These are phyloP conservation scores for Dysmachus trigonus DNA, from an alignment of 2,888 invertebrate species.

Conservation along the genomic window DNA sequence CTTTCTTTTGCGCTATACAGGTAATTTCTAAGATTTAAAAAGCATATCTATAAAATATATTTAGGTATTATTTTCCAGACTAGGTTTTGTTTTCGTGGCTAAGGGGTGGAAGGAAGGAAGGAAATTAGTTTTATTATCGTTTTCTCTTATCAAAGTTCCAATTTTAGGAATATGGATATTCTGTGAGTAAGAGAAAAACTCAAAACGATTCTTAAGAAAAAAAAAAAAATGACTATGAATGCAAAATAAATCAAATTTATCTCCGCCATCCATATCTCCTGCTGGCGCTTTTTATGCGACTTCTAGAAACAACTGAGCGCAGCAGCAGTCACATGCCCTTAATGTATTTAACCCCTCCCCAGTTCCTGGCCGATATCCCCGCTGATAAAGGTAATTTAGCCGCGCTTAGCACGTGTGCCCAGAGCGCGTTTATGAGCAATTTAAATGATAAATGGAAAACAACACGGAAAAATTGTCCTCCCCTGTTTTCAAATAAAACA, in stretches of 20 bases:
- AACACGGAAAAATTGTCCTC: not conserved
- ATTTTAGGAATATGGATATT: not conserved
- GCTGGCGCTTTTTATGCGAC: not conserved
- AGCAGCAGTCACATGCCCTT: slow-evolving; percentile 1
- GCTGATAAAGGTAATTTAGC: not conserved
- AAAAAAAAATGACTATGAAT: not conserved
- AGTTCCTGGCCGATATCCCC: not conserved
- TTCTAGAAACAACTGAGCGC: not conserved
- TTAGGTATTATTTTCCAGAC: no score
- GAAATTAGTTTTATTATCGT: not conserved
- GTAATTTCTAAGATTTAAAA: no score
- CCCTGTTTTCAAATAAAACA: slow-evolving; percentile 22
- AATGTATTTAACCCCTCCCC: not conserved
- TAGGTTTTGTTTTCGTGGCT: no score
- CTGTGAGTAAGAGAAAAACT: not conserved
- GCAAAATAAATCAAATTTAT: not conserved
- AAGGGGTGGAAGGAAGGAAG: no score
- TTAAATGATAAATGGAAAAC: slow-evolving; percentile 29
- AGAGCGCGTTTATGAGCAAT: slow-evolving; percentile 24
- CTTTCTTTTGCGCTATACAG: no score
- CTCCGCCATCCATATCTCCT: not conserved
- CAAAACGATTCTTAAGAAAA: not conserved
- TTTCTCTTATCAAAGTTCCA: not conserved
- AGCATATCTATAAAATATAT: no score
- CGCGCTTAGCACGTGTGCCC: not conserved